phyloP scores from a whole-genome alignment of 2,888 invertebrate genomes.

The Noctua comes region DNA sequence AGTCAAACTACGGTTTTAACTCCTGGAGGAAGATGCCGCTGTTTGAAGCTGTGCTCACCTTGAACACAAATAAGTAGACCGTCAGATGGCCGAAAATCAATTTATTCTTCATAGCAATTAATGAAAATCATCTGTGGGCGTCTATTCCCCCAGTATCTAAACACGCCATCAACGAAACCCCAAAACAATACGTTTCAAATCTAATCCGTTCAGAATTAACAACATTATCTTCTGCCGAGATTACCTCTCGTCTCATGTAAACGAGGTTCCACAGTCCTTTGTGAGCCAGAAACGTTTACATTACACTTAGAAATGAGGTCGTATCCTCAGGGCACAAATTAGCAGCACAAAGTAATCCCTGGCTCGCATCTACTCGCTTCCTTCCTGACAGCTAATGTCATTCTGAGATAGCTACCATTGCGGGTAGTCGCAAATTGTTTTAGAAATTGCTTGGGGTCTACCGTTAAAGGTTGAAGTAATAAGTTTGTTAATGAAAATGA shows the following conservation, averaged over 20 bases:
- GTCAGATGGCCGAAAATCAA: too few species aligned
- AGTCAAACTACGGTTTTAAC: too few species aligned
- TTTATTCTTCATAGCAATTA: too few species aligned
- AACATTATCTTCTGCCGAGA: conserved; percentile 55
- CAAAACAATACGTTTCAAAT: conserved; percentile 50
- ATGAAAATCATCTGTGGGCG: too few species aligned
- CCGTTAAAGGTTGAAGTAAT: conserved; percentile 49
- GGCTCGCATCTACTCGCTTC: conserved; percentile 56
- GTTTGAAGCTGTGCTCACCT: too few species aligned
- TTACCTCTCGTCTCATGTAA: conserved; percentile 67
- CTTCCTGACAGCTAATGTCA: conserved; percentile 66
- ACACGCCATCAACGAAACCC: conserved; percentile 1
- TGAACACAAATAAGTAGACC: too few species aligned
- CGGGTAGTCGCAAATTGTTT: conserved; percentile 50
- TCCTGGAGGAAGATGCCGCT: too few species aligned
- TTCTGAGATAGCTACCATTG: conserved; percentile 52
- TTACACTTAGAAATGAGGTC: conserved; percentile 62
- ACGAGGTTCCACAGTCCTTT: conserved; percentile 60
- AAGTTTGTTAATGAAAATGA: conserved; percentile 54
- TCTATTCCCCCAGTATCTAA: not conserved
- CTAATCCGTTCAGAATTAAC: conserved; percentile 61
- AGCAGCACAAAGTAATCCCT: conserved; percentile 60
- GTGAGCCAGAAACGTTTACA: conserved; percentile 64
- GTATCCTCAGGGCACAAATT: conserved; percentile 60
- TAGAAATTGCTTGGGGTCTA: conserved; percentile 51